Conservation (phyloP, 1,140 invertebrate genomes). For the Zaprionus gabonicus region DNA sequence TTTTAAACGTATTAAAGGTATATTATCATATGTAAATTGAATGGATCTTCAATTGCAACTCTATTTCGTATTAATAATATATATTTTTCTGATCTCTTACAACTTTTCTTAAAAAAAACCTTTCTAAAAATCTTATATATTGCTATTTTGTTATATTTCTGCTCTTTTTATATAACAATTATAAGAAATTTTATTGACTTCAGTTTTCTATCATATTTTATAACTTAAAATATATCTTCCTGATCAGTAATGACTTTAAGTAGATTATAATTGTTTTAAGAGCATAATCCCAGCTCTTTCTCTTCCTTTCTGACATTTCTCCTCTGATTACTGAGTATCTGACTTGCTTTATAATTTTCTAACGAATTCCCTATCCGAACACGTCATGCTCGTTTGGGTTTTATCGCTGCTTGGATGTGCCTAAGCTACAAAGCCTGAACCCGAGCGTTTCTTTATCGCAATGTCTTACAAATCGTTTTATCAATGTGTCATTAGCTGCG, state of each 20-base stretch:
- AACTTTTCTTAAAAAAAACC: no score
- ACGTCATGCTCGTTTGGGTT: conserved; percentile 22
- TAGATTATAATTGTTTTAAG: not conserved
- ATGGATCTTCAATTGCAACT: no score
- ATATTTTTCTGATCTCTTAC: no score
- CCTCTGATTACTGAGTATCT: not conserved
- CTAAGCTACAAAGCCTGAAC: conserved; percentile 79
- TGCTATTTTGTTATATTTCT: not conserved
- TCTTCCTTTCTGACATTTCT: not conserved
- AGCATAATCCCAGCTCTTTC: not conserved
- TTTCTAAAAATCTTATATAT: no score
- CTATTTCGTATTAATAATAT: no score
- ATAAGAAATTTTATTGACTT: fast-evolving
- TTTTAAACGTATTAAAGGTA: not conserved
- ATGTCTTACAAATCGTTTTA: conserved; percentile 83
- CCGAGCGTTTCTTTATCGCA: conserved; percentile 73
- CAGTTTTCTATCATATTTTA: not conserved
- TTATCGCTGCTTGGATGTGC: conserved; percentile 43
- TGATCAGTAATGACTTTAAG: not conserved
- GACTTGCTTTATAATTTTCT: not conserved
- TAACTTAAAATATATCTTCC: not conserved
- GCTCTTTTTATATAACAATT: not conserved
- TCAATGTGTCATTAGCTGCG: conserved; percentile 77
- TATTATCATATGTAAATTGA: no score
- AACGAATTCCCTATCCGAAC: conserved; percentile 12